Evolutionary conservation across 2,797 vertebrate genomes (phyloP).

Genomic region (Acestrorhynchus altus): DNA sequence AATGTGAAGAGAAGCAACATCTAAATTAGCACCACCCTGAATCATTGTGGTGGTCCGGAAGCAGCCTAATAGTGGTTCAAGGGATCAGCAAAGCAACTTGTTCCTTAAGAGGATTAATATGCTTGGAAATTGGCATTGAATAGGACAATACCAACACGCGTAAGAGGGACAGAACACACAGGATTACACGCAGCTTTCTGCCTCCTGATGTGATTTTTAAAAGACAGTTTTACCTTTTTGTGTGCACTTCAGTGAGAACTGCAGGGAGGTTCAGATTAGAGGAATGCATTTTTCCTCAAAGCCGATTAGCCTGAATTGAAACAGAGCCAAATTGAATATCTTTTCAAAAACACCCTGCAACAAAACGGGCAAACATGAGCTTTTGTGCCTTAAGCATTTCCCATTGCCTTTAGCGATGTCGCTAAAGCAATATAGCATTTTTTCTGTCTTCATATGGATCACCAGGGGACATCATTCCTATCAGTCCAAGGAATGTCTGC

Average conservation of each 20-base stretch:
- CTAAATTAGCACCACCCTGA: constrained; percentile 1
- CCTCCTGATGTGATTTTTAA: constrained; percentile 76
- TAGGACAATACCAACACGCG: constrained; percentile 60
- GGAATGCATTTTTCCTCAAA: constrained; percentile 72
- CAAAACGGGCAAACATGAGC: constrained; percentile 35
- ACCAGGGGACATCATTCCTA: constrained; percentile 2
- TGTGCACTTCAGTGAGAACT: constrained; percentile 66
- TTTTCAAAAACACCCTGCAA: constrained; percentile 40
- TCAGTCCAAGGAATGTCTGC: constrained; percentile 7
- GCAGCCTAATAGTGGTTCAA: constrained; percentile 13
- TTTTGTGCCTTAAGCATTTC: constrained; percentile 24
- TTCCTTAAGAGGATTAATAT: constrained; percentile 69
- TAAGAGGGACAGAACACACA: constrained; percentile 66
- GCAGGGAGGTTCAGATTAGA: constrained; percentile 73
- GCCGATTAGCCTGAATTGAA: constrained; percentile 74
- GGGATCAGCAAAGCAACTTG: constrained; percentile 54
- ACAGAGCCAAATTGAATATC: constrained; percentile 66
- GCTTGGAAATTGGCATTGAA: constrained; percentile 59
- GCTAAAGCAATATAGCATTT: not conserved
- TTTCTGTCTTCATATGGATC: constrained; percentile 2
- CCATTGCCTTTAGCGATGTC: constrained; percentile 3
- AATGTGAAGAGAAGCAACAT: not conserved
- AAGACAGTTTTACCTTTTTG: constrained; percentile 76
- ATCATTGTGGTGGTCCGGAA: constrained; percentile 42
- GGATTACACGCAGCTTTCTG: constrained; percentile 78